These are phyloP conservation scores for Rhinophrynus dorsalis DNA, from an alignment of 2,797 vertebrate species.

Conservation along the genomic window DNA sequence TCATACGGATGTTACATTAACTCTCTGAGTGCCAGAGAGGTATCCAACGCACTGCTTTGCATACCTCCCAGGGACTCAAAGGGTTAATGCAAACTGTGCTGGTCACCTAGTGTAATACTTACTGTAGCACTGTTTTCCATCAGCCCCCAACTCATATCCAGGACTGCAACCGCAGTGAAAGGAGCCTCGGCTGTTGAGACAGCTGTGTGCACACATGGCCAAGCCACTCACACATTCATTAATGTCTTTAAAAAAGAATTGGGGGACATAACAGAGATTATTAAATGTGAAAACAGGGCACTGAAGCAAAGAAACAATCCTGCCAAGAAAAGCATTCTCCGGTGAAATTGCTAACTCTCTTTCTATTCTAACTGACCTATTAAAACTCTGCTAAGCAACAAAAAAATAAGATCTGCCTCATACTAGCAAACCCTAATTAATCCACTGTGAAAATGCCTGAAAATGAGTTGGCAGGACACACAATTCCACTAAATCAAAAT, in stretches of 20 bases:
- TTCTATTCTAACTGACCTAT: not conserved
- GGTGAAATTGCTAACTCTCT: not conserved
- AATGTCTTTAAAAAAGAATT: constrained; percentile 71
- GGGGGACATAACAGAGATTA: fast-evolving
- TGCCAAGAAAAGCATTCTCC: constrained; percentile 21
- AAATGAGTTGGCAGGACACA: not conserved
- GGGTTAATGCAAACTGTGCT: not conserved
- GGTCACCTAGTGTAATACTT: constrained; percentile 60
- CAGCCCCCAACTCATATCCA: constrained; percentile 87
- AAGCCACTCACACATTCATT: constrained; percentile 78
- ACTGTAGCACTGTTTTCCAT: constrained; percentile 91
- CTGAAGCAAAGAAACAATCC: not conserved
- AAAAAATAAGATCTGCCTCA: not conserved
- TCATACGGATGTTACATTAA: no score
- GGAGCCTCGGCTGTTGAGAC: constrained; percentile 87
- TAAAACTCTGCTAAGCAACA: not conserved
- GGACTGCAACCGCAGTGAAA: constrained; percentile 82
- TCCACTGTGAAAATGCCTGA: not conserved
- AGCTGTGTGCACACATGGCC: constrained; percentile 81
- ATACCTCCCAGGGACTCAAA: no score
- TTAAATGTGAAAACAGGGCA: constrained; percentile 20
- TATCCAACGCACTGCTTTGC: no score
- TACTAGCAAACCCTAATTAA: not conserved
- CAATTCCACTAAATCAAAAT: not conserved
- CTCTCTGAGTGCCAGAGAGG: no score